Conservation (phyloP, 2,888 invertebrate species). For the Eustalomyia histrio region DNA sequence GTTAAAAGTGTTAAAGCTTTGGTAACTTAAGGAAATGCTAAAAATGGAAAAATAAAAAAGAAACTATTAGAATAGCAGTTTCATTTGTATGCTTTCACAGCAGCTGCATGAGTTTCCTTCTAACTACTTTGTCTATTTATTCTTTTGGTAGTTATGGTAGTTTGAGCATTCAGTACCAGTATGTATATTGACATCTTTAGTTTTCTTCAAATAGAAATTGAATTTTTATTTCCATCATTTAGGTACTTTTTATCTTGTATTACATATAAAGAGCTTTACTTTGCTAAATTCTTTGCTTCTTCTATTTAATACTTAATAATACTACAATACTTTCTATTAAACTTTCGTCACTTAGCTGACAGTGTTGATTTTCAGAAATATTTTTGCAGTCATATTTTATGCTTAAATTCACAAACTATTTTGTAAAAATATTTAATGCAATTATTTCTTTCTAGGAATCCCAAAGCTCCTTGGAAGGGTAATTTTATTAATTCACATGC, state of each 20-base stretch:
- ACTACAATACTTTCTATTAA: neutral
- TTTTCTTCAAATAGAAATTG: constrained; percentile 33
- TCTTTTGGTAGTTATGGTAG: constrained; percentile 15
- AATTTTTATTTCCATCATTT: constrained; percentile 35
- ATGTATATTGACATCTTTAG: constrained; percentile 12
- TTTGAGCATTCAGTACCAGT: constrained; percentile 24
- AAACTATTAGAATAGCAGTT: constrained; percentile 7
- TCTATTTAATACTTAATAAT: too few species aligned
- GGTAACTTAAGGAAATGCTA: constrained; percentile 12
- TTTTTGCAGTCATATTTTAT: neutral
- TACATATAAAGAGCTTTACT: neutral
- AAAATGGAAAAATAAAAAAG: constrained; percentile 18
- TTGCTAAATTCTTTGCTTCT: neutral
- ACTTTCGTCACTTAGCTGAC: neutral
- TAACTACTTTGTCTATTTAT: constrained; percentile 4
- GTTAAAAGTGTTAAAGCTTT: constrained; percentile 29
- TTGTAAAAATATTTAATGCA: neutral
- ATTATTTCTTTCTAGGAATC: constrained; percentile 82
- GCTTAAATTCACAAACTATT: neutral
- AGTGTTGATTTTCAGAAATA: neutral
- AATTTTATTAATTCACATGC: constrained; percentile 84
- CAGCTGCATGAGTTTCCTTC: constrained; percentile 35
- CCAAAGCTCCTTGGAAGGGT: constrained; percentile 86
- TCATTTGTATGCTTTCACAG: constrained; percentile 8
- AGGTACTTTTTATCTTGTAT: constrained; percentile 5